Evolutionary conservation across 2,113 vertebrate species (phyloP), one percentile per base, ranked within the genome.

Genomic region (Sitta europaea): DNA sequence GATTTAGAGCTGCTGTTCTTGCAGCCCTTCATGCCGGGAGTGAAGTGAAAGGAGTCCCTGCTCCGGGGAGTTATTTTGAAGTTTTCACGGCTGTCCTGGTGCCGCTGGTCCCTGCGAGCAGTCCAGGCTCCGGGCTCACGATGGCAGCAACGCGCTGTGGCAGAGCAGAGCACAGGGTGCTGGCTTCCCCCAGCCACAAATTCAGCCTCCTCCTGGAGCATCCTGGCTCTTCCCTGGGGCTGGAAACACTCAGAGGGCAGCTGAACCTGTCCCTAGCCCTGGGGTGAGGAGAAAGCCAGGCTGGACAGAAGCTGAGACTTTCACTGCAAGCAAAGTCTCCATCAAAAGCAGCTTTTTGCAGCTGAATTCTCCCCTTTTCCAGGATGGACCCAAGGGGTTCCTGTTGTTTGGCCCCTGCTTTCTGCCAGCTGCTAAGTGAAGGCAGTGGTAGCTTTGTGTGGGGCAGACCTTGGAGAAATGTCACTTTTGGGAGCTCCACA

Each of bases 111-210:
- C 66, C 24, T 18, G 40, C 5, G 9, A 8, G 5, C 57, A 47
- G 8, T 3, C 74, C 58, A 19, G 17, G 1, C 33, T 61, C 59
- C 13, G 70, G 74, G 68, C 97, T 97, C 94, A 91, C 4, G 97
- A 48, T 95, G 97, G 97, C 96, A 96, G 94, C 88, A 91, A 19
- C 1, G 91, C 10, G 55, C 89, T 51, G 83, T 10, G 33, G 67
- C 55, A 57, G 15, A 88, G 72, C 51, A 2, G 24, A 10, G 36
- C 14, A 4, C 17, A 1, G 20, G 36, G 45, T 10, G 27, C 17
- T 31, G 40, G 11, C 38, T 90, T 55, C 51, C 25, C 57, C 18
- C 42, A 14, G 14, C 5, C 8, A 47, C 54, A 66, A 67, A 70
- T 61, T 24, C 77, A 35, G 10, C 27, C 6, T 84, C 28, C 57